These are phyloP conservation scores for Trypoxylus dichotomus DNA, from an alignment of 1,140 invertebrate genomes.

Conservation along the genomic window DNA sequence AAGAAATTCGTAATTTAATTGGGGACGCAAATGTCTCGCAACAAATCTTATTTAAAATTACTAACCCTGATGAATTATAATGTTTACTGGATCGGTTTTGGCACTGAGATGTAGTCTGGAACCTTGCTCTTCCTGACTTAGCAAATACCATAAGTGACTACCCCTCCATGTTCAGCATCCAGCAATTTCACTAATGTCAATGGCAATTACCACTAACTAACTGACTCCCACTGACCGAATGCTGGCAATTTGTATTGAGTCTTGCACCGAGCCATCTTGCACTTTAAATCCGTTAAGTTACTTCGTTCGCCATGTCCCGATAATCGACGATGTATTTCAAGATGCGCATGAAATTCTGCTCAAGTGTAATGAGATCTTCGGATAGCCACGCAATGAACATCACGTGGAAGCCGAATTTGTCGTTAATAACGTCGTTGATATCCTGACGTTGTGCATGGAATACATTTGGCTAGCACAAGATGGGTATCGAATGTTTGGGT, in stretches of 20 bases:
- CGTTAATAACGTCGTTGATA: conserved; percentile 73
- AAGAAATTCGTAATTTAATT: too few species aligned
- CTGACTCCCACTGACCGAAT: too few species aligned
- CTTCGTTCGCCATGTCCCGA: conserved; percentile 70
- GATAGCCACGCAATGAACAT: conserved; percentile 94
- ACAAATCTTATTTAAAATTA: neutral
- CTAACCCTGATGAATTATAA: conserved; percentile 49
- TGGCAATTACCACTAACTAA: conserved; percentile 49
- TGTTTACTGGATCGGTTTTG: conserved; percentile 61
- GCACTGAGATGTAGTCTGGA: conserved; percentile 75
- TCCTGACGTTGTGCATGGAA: conserved; percentile 76
- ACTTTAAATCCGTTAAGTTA: conserved; percentile 81
- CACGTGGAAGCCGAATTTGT: conserved; percentile 78
- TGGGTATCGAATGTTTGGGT: conserved; percentile 51
- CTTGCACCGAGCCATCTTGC: conserved; percentile 85
- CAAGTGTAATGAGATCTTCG: conserved; percentile 78
- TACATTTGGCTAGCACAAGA: conserved; percentile 93
- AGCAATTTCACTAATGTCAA: conserved; percentile 69
- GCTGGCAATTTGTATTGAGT: conserved; percentile 78
- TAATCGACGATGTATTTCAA: conserved; percentile 91
- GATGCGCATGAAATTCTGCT: conserved; percentile 87
- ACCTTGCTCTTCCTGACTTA: conserved; percentile 75
- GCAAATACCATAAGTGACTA: conserved; percentile 61
- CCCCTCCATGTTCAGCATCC: conserved; percentile 67
- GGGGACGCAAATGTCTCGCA: neutral